These are phyloP conservation scores for Gobiocypris rarus DNA, from an alignment of 2,113 vertebrate genomes.

Conservation along the genomic window DNA sequence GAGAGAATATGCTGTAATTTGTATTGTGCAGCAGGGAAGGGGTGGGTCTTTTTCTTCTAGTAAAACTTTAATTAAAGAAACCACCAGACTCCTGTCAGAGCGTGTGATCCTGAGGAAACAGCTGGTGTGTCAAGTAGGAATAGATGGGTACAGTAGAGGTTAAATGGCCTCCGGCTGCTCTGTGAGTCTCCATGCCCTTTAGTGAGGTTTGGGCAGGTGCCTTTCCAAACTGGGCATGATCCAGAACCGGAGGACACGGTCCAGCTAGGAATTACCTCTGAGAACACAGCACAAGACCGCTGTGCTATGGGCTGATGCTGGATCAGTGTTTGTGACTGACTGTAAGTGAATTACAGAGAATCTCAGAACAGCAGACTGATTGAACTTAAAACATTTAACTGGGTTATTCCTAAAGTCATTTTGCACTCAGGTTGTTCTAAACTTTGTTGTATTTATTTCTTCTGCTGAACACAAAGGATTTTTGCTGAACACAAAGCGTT, in stretches of 20 bases:
- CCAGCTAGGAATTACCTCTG: constrained; percentile 13
- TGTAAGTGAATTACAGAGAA: neutral
- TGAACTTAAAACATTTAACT: neutral
- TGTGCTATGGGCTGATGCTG: neutral
- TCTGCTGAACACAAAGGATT: neutral
- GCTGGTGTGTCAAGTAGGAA: constrained; percentile 63
- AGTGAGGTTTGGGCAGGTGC: constrained; percentile 46
- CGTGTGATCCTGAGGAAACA: constrained; percentile 50
- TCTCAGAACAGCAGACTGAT: neutral
- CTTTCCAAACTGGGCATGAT: constrained; percentile 55
- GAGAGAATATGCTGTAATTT: constrained; percentile 17
- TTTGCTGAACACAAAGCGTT: neutral
- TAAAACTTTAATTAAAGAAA: constrained; percentile 44
- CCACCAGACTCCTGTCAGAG: constrained; percentile 36
- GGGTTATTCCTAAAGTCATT: neutral
- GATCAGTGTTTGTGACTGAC: neutral
- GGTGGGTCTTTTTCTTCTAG: neutral
- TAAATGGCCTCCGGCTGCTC: constrained; percentile 57
- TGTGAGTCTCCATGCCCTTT: constrained; percentile 25
- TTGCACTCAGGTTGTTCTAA: neutral
- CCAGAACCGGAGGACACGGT: constrained; percentile 37
- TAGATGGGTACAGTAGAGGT: constrained; percentile 57
- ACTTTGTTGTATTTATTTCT: neutral
- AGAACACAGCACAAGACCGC: neutral
- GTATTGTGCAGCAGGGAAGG: neutral